A percentile compares a stretch with the other conserved stretches of the same genome.
Evolutionary conservation across 2,888 invertebrate species (phyloP).

Genomic region (Leucania comma): DNA sequence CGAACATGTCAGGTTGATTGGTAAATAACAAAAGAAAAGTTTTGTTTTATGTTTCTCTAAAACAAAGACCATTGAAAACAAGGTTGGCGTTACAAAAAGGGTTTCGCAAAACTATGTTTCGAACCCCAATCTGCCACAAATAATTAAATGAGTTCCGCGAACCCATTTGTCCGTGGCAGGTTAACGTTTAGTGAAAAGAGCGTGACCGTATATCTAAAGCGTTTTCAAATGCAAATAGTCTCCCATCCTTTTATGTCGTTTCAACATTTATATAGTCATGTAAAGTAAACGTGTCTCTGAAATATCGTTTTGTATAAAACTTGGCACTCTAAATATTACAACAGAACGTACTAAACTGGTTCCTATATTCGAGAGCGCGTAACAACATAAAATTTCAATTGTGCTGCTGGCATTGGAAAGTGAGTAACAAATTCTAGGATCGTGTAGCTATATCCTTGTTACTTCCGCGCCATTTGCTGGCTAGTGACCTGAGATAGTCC

Average conservation of each 20-base stretch:
- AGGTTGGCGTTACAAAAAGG: constrained; percentile 55
- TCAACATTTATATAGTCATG: constrained; percentile 23
- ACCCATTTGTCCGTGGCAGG: constrained; percentile 44
- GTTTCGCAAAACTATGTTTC: constrained; percentile 57
- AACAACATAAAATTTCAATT: constrained; percentile 74
- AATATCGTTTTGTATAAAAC: constrained; percentile 27
- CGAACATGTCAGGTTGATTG: constrained; percentile 16
- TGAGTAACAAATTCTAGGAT: constrained; percentile 82
- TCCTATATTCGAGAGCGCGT: constrained; percentile 33
- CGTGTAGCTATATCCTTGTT: constrained; percentile 84
- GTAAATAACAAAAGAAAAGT: constrained; percentile 28
- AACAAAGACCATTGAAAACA: constrained; percentile 46
- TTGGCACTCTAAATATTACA: constrained; percentile 35
- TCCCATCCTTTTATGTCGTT: constrained; percentile 18
- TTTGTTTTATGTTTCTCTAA: constrained; percentile 25
- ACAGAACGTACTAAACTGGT: constrained; percentile 25
- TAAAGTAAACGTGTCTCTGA: constrained; percentile 24
- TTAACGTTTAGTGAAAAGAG: constrained; percentile 54
- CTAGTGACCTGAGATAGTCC: constrained; percentile 89
- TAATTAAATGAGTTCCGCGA: constrained; percentile 62
- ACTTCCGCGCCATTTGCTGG: constrained; percentile 86
- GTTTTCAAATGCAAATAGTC: constrained; percentile 51
- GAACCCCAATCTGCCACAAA: constrained; percentile 57
- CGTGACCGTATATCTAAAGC: constrained; percentile 33
- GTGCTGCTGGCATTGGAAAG: constrained; percentile 75